Evolutionary conservation across 1,140 invertebrate genomes (phyloP), one percentile per base, ranked within the genome.

Genomic region (Myzus persicae): DNA sequence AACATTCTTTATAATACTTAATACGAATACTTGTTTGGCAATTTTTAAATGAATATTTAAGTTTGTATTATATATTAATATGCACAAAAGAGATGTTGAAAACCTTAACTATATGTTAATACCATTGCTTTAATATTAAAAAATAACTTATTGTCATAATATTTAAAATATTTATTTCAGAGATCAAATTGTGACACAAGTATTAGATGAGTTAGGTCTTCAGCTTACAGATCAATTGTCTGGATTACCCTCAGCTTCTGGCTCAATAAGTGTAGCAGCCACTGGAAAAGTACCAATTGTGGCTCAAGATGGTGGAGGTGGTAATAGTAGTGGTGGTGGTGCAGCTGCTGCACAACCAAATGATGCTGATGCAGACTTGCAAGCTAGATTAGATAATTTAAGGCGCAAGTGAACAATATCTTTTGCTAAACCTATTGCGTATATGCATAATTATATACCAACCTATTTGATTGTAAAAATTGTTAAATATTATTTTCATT

Each of bases 121-220:
- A 31, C 40, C 3, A 85, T 44, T 44, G 5, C 8, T 76, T n/a
- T 76, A n/a, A 76, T 44, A 11, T 14, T 18, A 11, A 11, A 84
- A 48, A 44, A 42, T 42, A 84, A 59, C 11, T 84, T 26, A n/a
- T 90, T n/a, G 84, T 26, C 59, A 26, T 93, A 81, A 91, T 51
- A 44, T 24, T 84, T 85, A 1, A 48, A 22, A 93, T 91, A 48
- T 94, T 94, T 95, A 94, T 95, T 96, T 81, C 94, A 98, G 98
- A 94, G 98, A 98, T 95, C 97, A 97, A n/a, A 96, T 98, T 94
- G 98, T 99, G 18, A 96, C 97, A 18, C 98, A 99, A 96, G 98
- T 99, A 44, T 95, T 99, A 93, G 99, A 99, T 95, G 99, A 99
- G 96, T 95, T 99, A 93, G 99, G 99, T 90, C 96, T 99, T 89